Conservation (phyloP, 1,140 invertebrate species). For the Platorchestia sp. region DNA sequence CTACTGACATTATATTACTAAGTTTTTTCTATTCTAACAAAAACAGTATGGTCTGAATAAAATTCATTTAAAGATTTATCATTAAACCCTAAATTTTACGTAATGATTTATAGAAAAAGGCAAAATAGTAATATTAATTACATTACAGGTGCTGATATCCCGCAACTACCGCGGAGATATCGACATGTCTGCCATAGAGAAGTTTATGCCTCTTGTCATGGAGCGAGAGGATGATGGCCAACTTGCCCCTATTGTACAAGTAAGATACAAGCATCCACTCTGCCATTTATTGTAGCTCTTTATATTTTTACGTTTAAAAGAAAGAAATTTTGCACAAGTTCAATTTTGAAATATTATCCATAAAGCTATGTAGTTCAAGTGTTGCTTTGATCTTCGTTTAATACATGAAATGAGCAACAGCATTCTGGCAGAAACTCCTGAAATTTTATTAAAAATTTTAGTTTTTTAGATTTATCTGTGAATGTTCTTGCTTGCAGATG, state of each 20-base stretch:
- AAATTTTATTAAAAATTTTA: too few species aligned
- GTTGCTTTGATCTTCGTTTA: too few species aligned
- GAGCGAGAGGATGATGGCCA: conserved; percentile 98
- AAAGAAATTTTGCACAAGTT: background rate
- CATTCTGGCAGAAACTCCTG: too few species aligned
- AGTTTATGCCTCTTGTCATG: conserved; percentile 99
- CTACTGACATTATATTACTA: too few species aligned
- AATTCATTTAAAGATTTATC: too few species aligned
- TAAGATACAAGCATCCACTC: conserved; percentile 49
- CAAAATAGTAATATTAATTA: background rate
- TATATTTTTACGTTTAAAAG: background rate
- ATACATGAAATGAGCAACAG: too few species aligned
- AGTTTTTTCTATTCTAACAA: too few species aligned
- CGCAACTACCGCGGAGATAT: conserved; percentile 98
- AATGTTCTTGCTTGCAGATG: too few species aligned
- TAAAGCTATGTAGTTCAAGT: too few species aligned
- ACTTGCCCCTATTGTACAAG: conserved; percentile 83
- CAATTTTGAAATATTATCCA: background rate
- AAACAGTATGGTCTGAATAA: too few species aligned
- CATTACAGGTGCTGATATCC: conserved; percentile 86
- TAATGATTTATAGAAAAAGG: background rate
- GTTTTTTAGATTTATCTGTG: too few species aligned
- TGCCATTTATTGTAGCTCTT: background rate
- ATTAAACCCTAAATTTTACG: too few species aligned
- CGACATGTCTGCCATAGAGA: conserved; percentile 96